phyloP scores from a whole-genome alignment of 37 sponge, comb jelly and placozoan genomes.

The Chondrosia reniformis region DNA sequence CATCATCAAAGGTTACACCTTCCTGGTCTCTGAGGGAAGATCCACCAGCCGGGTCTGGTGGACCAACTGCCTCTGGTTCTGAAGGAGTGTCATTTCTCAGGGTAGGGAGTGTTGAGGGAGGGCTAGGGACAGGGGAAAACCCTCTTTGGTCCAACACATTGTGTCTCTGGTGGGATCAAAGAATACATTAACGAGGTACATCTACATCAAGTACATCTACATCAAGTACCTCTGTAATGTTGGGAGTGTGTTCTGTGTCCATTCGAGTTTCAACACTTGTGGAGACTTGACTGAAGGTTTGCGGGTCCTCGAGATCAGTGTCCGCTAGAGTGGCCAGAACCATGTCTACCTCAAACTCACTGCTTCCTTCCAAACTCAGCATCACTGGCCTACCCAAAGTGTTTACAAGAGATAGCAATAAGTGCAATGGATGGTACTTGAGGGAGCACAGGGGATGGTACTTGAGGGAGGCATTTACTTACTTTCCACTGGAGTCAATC shows the following conservation, averaged over 20 bases:
- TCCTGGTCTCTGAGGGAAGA: not conserved
- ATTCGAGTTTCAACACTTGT: not conserved
- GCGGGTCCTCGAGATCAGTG: not conserved
- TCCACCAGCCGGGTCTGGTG: too few species aligned
- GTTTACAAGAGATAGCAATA: too few species aligned
- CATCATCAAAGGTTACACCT: not conserved
- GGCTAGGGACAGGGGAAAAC: not conserved
- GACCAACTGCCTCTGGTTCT: not conserved
- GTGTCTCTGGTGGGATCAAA: not conserved
- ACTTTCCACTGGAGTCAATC: conserved; percentile 79
- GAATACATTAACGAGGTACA: not conserved
- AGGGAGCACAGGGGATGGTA: not conserved
- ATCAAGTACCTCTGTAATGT: not conserved
- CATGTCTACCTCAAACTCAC: conserved; percentile 65
- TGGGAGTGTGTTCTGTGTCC: not conserved
- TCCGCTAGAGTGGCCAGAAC: conserved; percentile 83
- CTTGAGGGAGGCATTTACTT: not conserved
- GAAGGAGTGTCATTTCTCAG: not conserved
- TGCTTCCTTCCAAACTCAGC: conserved; percentile 43
- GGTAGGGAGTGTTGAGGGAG: not conserved
- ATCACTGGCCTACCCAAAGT: conserved; percentile 56
- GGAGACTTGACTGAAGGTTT: not conserved
- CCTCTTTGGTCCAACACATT: too few species aligned
- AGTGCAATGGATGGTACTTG: not conserved
- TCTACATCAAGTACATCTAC: too few species aligned